These are phyloP conservation scores for Nesidiocoris tenuis DNA, from an alignment of 2,888 invertebrate genomes.

Conservation along the genomic window DNA sequence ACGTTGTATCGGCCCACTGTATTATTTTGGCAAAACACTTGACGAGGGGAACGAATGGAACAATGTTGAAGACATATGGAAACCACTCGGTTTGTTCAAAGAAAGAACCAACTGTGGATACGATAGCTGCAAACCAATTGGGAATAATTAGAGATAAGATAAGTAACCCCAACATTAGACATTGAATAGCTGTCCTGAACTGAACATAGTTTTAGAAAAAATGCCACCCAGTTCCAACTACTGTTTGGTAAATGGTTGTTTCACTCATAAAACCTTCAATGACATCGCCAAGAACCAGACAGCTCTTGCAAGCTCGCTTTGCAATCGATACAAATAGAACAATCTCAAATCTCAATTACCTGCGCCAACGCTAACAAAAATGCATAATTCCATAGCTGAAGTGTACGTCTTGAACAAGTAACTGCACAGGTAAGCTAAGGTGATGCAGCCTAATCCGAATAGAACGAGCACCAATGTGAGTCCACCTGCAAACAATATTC, in stretches of 20 bases:
- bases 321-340: no score
- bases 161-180: no score
- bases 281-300: no score
- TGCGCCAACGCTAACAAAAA: conserved; percentile 51
- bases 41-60: conserved; percentile 22
- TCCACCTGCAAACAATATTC: conserved; percentile 53
- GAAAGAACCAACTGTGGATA: not conserved
- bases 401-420: conserved; percentile 58
- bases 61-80: conserved; percentile 15
- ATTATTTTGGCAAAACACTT: conserved; percentile 10
- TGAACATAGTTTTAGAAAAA: no score
- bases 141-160: not conserved
- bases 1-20: conserved; percentile 5
- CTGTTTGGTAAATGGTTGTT: no score
- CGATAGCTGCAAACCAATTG: conserved; percentile 13
- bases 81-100: conserved; percentile 25
- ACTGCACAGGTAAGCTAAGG: conserved; percentile 65
- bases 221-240: no score
- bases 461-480: conserved; percentile 58
- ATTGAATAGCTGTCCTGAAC: no score
- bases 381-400: conserved; percentile 56
- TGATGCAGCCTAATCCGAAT: conserved; percentile 64
- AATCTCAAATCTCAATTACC: no score
- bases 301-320: no score
- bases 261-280: no score